Percentiles rank a stretch among this genome's conserved stretches.
phyloP scores from a whole-genome alignment of 2,113 vertebrate genomes.

The Tetrax tetrax region DNA sequence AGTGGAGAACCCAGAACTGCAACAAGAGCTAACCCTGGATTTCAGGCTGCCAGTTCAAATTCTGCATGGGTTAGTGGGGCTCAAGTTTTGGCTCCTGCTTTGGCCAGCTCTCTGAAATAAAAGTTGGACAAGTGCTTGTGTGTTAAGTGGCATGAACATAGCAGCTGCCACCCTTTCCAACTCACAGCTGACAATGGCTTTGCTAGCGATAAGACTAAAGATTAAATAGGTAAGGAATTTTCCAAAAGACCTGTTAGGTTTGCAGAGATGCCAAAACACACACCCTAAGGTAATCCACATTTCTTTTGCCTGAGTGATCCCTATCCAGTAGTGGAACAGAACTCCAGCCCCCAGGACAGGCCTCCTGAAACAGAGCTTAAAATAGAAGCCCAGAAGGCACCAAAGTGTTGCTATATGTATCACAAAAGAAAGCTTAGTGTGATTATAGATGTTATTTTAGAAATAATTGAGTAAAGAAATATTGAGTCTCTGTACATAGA shows the following conservation, averaged over 20 bases:
- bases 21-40: background rate
- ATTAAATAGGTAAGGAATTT: background rate
- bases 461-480: slow-evolving; percentile 35
- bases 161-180: background rate
- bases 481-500: background rate
- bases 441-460: slow-evolving; percentile 45
- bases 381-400: background rate
- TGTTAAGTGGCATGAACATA: background rate
- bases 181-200: background rate
- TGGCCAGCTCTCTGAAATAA: background rate
- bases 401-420: background rate
- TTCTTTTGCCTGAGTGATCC: background rate
- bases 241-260: background rate
- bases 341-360: background rate
- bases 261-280: background rate
- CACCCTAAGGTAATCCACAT: background rate
- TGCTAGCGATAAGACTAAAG: background rate
- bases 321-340: background rate
- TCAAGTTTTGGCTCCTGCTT: background rate
- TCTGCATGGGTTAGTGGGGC: background rate
- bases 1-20: background rate
- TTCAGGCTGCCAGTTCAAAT: background rate
- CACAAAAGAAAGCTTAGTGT: slow-evolving; percentile 8
- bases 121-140: background rate
- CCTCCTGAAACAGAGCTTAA: background rate